Base-by-base conservation (phyloP, 2,888 invertebrate genomes). In the Dicyrtoma fusca region DNA sequence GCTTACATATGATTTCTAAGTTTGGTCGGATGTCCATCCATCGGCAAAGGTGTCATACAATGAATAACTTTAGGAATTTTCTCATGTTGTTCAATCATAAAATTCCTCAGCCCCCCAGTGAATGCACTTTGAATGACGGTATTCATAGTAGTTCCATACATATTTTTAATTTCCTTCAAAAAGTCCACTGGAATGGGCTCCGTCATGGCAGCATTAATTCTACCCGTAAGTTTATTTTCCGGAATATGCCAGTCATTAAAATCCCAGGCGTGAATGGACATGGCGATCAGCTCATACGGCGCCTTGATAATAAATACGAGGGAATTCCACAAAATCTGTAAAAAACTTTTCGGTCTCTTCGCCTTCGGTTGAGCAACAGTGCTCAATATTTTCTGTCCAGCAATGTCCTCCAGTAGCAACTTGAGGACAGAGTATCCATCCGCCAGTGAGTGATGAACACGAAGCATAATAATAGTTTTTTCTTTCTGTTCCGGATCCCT, bases 1-100 rank as follows among this genome's bases (percentile, higher is more conserved):
- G 55, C 69, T 64, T 61, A 74, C 75, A 75, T 75, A 57, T 70
- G 69, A 71, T 75, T 75, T 25, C 75, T 26, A 10, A 75, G 57
- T 63, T 73, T 73, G 8, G 42, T 53, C 3, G 75, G 71, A 55
- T 75, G 75, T 8, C 70, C 70, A 2, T 61, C 51, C 63, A 75
- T 51, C 13, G 71, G 71, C 1, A 75, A 53, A 5, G 75, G 75
- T 13, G 62, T 63, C 61, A 73, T 63, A 59, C 68, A 71, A 57
- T 71, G 69, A 45, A 75, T 34, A 5, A 47, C 49, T 34, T 69
- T 19, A 44, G 75, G 74, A 14, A 74, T 55, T 55, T 65, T 57
- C 10, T 68, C 25, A 25, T 68, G 45, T 1, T 65, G 19, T 45
- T 70, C 61, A 10, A 75, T 17, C 69, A 75, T 69, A 23, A 75